Percentiles rank a stretch among this genome's conserved stretches.
phyloP scores from a whole-genome alignment of 2,113 vertebrate species.

The Platycercus adscitus region DNA sequence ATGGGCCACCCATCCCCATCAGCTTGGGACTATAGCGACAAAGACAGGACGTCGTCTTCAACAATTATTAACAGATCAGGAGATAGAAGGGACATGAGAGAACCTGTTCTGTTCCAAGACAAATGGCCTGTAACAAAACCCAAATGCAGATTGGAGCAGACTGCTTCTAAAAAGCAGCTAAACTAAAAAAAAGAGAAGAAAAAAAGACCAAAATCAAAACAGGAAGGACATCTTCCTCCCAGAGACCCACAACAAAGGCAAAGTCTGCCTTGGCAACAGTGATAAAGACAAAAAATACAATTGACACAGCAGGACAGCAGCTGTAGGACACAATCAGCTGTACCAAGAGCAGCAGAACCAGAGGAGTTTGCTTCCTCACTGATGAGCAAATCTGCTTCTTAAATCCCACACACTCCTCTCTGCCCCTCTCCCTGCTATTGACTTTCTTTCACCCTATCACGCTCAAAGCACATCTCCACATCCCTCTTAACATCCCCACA shows the following conservation, averaged over 20 bases:
- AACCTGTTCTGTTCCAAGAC: neutral
- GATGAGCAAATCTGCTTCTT: neutral
- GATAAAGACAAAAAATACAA: neutral
- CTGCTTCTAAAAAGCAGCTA: neutral
- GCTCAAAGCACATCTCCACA: rapidly evolving
- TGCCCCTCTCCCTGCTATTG: neutral
- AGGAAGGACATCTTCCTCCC: neutral
- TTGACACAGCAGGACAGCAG: neutral
- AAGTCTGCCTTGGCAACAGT: neutral
- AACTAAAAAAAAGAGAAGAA: neutral
- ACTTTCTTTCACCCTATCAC: neutral
- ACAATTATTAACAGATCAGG: neutral
- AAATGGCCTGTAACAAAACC: neutral
- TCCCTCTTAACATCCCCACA: neutral
- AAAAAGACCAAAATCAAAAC: neutral
- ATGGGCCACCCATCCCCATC: neutral
- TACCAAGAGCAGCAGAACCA: neutral
- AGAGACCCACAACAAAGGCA: neutral
- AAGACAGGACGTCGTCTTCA: neutral
- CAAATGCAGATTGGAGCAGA: neutral
- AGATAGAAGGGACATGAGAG: neutral
- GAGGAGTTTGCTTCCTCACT: neutral
- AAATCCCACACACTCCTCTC: neutral
- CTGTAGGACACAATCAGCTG: neutral
- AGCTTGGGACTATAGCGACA: neutral